Evolutionary conservation across 2,797 vertebrate genomes (phyloP).

Genomic region (Allobates femoralis): DNA sequence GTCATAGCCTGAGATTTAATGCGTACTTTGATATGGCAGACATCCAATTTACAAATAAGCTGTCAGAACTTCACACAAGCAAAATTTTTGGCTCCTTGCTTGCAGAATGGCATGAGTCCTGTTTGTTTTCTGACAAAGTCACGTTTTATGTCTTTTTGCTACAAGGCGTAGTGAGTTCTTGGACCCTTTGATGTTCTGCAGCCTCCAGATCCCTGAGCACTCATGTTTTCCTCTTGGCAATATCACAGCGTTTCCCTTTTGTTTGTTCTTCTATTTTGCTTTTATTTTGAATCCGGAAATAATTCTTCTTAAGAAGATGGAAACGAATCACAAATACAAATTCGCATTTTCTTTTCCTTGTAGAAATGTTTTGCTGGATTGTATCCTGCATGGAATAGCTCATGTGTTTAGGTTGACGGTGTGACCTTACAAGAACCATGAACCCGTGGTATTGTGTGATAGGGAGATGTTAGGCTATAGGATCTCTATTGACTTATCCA

Average conservation of each 20-base stretch:
- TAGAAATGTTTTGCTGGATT: not conserved
- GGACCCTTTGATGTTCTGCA: slow-evolving; percentile 25
- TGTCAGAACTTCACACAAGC: slow-evolving; percentile 9
- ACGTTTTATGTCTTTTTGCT: slow-evolving; percentile 37
- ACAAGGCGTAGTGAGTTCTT: not conserved
- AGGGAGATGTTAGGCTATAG: not conserved
- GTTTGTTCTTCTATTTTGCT: slow-evolving; percentile 20
- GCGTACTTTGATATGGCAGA: not conserved
- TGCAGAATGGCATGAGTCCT: not conserved
- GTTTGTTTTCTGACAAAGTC: slow-evolving; percentile 33
- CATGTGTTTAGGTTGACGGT: not conserved
- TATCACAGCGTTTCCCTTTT: slow-evolving; percentile 17
- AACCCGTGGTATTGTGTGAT: not conserved
- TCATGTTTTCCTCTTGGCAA: slow-evolving; percentile 35
- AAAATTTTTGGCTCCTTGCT: slow-evolving; percentile 2
- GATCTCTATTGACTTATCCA: not conserved
- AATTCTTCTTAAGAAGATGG: not conserved
- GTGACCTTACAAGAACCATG: not conserved
- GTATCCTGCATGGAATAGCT: not conserved
- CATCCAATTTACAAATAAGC: not conserved
- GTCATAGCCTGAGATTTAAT: not conserved
- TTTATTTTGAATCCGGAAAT: slow-evolving; percentile 11
- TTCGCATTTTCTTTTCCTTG: not conserved
- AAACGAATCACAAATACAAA: not conserved
- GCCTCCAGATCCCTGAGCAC: slow-evolving; percentile 23